Base-by-base conservation (phyloP, 2,113 vertebrate species). In the Paradisaea rubra region DNA sequence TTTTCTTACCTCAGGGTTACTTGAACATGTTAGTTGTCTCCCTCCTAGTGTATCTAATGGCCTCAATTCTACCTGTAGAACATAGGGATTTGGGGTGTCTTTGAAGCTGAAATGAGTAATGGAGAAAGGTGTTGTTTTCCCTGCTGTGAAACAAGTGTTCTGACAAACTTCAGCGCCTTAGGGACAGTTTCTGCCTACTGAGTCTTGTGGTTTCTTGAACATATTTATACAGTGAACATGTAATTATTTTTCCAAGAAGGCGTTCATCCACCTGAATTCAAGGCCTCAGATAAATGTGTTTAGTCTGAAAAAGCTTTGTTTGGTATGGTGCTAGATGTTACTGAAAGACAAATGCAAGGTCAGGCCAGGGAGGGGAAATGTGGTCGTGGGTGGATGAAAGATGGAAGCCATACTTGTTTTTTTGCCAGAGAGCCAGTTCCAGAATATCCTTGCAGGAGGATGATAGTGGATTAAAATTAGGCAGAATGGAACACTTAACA, bases 71-170 rank as follows among this genome's bases (percentile, higher is more conserved):
- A 14, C 85, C 42, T 69, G 20, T 52, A 31, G n/a, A 90, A 73
- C 23, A 1, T 4, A 47, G 4, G 42, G 65, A 59, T 83, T 83
- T 65, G 90, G 90, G 68, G 54, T 88, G 50, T 61, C 77, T 89
- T 94, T 95, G 81, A 92, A 91, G 79, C 42, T 94, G 77, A 84
- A 84, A 50, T 91, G 66, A 93, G 64, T 88, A 91, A 41, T 81
- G 1, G 7, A 85, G 66, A 45, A 87, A 60, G 39, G 23, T 77
- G 81, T 28, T 91, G 59, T 76, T 89, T 86, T 89, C 22, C 33
- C 31, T 28, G 22, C 74, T 80, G 60, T 59, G 68, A 59, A 92
- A 80, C 53, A 85, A 85, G 41, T 4, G 10, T 77, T 73, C 70
- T 82, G 70, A n/a, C 64, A 81, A 85, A 89, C 84, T 94, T 94